Percentiles rank a stretch among this genome's conserved stretches.
These are phyloP conservation scores for Arctocebus calabarensis DNA, from an alignment of 2,797 vertebrate genomes.

Conservation along the genomic window DNA sequence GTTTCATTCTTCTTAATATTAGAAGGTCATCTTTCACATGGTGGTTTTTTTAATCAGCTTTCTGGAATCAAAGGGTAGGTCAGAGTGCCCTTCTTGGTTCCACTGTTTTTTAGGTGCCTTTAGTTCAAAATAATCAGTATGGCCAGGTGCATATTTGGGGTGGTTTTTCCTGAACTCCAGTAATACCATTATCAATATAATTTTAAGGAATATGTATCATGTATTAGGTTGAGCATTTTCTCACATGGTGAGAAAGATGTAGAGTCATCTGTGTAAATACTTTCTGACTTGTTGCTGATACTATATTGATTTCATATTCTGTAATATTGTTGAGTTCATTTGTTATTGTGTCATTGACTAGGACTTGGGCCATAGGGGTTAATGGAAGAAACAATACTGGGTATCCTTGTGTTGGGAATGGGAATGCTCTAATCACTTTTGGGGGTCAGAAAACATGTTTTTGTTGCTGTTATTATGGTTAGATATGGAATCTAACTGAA, in stretches of 20 bases:
- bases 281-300: not conserved
- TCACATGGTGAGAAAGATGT: not conserved
- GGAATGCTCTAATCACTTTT: not conserved
- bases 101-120: not conserved
- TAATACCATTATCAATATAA: not conserved
- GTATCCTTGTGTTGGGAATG: not conserved
- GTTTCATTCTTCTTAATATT: not conserved
- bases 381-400: not conserved
- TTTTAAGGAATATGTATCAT: constrained; percentile 3
- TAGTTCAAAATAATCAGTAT: not conserved
- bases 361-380: not conserved
- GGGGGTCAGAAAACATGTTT: not conserved
- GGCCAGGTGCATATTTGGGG: not conserved
- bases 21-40: not conserved
- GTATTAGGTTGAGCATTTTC: not conserved
- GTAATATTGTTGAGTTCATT: not conserved
- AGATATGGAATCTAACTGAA: not conserved
- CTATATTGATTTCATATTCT: not conserved
- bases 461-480: not conserved
- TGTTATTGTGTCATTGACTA: not conserved
- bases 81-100: not conserved
- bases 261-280: not conserved
- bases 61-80: not conserved
- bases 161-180: not conserved
- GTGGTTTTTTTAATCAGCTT: not conserved